phyloP scores from a whole-genome alignment of 2,888 invertebrate genomes.

The Cephalotes varians region DNA sequence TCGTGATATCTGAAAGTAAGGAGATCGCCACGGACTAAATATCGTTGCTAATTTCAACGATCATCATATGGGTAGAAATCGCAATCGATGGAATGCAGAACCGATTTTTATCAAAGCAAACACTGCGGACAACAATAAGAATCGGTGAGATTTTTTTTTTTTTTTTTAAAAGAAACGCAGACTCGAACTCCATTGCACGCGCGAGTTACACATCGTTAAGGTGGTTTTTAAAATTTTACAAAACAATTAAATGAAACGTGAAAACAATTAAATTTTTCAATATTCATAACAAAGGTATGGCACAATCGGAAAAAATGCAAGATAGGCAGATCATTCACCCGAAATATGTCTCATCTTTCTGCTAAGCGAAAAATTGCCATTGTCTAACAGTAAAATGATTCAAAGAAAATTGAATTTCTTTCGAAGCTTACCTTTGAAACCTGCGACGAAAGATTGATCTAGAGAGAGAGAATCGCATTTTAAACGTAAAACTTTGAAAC shows the following conservation, averaged over 20 bases:
- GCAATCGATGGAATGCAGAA: conserved; percentile 72
- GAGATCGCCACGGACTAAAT: conserved; percentile 41
- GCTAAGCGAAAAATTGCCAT: conserved; percentile 14
- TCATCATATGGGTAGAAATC: conserved; percentile 42
- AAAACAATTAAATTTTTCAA: conserved; percentile 51
- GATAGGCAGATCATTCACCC: conserved; percentile 39
- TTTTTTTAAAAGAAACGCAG: conserved; percentile 55
- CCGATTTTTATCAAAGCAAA: conserved; percentile 63
- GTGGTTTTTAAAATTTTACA: conserved; percentile 27
- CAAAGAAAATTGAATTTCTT: conserved; percentile 21
- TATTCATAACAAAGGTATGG: conserved; percentile 67
- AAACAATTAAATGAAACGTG: no score
- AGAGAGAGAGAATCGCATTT: conserved; percentile 11
- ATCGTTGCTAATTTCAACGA: conserved; percentile 46
- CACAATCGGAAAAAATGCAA: conserved; percentile 72
- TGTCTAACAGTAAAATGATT: conserved; percentile 34
- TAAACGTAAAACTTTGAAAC: neutral
- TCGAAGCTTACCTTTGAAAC: conserved; percentile 77
- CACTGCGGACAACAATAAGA: conserved; percentile 42
- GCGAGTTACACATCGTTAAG: conserved; percentile 31
- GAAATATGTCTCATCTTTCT: conserved; percentile 49
- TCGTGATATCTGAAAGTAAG: conserved; percentile 48
- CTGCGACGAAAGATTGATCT: conserved; percentile 67
- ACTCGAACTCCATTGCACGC: conserved; percentile 47
- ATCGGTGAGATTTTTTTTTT: conserved; percentile 48